phyloP scores from a whole-genome alignment of 2,797 vertebrate genomes.

The Mastacembelus armatus region DNA sequence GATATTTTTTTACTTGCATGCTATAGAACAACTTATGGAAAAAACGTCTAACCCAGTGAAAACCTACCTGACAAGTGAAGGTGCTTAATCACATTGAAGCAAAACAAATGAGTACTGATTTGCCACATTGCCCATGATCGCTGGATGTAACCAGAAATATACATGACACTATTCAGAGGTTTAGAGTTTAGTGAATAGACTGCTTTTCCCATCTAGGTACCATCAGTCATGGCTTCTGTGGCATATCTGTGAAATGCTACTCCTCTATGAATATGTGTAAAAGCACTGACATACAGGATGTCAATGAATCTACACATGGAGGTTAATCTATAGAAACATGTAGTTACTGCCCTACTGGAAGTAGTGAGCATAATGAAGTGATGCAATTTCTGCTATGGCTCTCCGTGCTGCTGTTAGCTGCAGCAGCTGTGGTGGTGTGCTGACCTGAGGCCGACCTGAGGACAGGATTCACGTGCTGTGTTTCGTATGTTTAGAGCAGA shows the following conservation, averaged over 20 bases:
- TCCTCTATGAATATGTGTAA: background rate
- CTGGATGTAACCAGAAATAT: background rate
- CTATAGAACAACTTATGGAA: background rate
- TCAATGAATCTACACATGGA: background rate
- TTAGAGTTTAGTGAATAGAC: background rate
- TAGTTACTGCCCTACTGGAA: background rate
- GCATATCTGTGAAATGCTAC: background rate
- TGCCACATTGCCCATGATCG: background rate
- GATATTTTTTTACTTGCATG: background rate
- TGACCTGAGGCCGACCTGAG: constrained; percentile 9
- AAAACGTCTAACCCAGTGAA: too few species aligned
- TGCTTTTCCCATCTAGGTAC: background rate
- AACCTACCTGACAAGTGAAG: too few species aligned
- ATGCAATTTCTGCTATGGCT: background rate
- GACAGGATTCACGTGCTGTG: background rate
- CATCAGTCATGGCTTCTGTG: background rate
- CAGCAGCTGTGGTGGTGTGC: background rate
- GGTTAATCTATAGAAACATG: background rate
- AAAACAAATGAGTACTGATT: background rate
- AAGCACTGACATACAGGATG: background rate
- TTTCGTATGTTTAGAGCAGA: constrained; percentile 4
- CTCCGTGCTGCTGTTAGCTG: background rate
- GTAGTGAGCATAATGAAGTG: background rate
- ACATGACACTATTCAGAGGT: background rate
- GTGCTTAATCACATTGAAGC: background rate